phyloP scores from a whole-genome alignment of 2,797 vertebrate genomes.

The Oreochromis grahami region DNA sequence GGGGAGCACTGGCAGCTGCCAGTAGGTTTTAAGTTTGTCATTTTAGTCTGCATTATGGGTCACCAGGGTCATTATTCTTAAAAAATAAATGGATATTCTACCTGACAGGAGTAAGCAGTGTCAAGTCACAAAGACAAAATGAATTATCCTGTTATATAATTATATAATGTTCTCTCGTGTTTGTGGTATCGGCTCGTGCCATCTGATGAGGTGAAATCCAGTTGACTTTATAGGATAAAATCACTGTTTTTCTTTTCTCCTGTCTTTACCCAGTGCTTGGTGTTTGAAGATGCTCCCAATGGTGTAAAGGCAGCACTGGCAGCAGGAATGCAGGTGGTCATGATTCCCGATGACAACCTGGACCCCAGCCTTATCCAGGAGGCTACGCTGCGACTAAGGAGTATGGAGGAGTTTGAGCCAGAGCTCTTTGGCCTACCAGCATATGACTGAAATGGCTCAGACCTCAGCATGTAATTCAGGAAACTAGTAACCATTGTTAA shows the following conservation, averaged over 20 bases:
- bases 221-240: conserved; percentile 18
- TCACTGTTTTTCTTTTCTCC: neutral
- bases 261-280: conserved; percentile 79
- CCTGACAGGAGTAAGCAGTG: neutral
- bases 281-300: conserved; percentile 90
- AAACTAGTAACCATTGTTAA: neutral
- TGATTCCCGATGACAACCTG: conserved; percentile 88
- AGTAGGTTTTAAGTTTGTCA: neutral
- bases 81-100: neutral
- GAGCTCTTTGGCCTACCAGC: conserved; percentile 85
- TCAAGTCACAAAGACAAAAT: accelerated
- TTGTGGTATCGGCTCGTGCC: neutral
- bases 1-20: neutral
- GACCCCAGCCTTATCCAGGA: conserved; percentile 71
- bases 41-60: neutral
- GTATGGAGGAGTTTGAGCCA: conserved; percentile 84
- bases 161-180: neutral
- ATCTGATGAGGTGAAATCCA: neutral
- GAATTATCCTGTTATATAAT: neutral
- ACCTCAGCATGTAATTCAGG: neutral
- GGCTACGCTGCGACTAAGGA: conserved; percentile 80
- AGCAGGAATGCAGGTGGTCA: conserved; percentile 92
- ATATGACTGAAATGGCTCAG: conserved; percentile 62
- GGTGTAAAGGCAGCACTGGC: conserved; percentile 82
- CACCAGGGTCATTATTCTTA: neutral